These are phyloP conservation scores for Drosophila nigrodunni DNA, from an alignment of 1,140 invertebrate species.

Conservation along the genomic window DNA sequence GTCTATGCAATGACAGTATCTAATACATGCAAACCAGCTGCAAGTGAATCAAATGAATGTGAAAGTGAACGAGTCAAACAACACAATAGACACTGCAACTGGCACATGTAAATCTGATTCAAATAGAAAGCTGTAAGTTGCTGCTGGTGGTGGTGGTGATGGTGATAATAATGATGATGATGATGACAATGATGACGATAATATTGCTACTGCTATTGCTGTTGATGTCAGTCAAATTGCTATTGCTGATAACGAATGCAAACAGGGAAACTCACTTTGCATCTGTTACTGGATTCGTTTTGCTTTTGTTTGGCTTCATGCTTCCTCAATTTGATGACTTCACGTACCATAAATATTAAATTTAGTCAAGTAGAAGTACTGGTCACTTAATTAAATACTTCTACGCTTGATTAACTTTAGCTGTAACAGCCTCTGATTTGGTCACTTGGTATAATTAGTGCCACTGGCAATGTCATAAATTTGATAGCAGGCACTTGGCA, in stretches of 20 bases:
- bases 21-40: constrained; percentile 72
- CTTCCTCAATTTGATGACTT: constrained; percentile 60
- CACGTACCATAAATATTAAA: constrained; percentile 65
- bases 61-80: constrained; percentile 63
- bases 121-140: constrained; percentile 22
- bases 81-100: constrained; percentile 51
- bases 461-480: constrained; percentile 59
- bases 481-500: constrained; percentile 32
- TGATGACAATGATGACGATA: constrained; percentile 26
- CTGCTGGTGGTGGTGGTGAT: constrained; percentile 1
- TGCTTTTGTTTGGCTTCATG: constrained; percentile 4
- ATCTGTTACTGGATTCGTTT: constrained; percentile 21
- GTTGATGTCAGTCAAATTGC: constrained; percentile 68
- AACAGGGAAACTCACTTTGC: constrained; percentile 51
- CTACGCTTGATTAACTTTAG: constrained; percentile 65
- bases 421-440: constrained; percentile 30
- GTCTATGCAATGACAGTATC: constrained; percentile 43
- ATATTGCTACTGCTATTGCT: constrained; percentile 41
- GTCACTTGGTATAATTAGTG: constrained; percentile 65
- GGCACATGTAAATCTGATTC: constrained; percentile 71
- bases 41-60: constrained; percentile 67
- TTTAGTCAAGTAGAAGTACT: constrained; percentile 10
- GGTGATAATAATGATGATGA: background rate
- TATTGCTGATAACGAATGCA: constrained; percentile 62
- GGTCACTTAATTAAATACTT: constrained; percentile 73